Conservation (phyloP, 2,888 invertebrate genomes). For the Stenodera caucasica region DNA sequence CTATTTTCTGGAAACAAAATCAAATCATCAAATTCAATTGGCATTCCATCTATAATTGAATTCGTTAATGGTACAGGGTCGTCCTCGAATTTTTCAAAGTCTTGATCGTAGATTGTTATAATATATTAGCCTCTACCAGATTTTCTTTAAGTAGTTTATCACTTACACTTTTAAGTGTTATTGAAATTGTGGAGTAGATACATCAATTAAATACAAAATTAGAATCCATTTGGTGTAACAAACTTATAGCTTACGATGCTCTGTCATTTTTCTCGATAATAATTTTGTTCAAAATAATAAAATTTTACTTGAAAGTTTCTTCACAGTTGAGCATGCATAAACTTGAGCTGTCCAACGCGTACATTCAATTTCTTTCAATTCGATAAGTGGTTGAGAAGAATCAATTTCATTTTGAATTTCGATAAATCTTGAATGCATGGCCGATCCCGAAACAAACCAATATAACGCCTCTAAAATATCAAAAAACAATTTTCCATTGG, state of each 20-base stretch:
- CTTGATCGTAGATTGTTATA: no score
- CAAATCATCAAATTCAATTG: no score
- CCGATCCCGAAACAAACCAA: conserved; percentile 15
- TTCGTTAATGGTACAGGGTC: no score
- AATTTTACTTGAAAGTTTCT: conserved; percentile 14
- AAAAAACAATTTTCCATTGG: conserved; percentile 13
- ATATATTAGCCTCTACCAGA: no score
- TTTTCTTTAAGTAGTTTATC: conserved; percentile 19
- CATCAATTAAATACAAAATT: conserved; percentile 19
- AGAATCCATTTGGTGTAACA: conserved; percentile 19
- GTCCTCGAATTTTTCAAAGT: no score
- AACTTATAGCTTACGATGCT: conserved; percentile 15
- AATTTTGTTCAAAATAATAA: conserved; percentile 14
- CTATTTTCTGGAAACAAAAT: no score
- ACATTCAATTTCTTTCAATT: conserved; percentile 17
- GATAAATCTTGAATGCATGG: conserved; percentile 19
- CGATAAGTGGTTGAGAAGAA: conserved; percentile 8
- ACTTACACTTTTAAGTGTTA: conserved; percentile 16
- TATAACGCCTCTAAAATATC: not conserved
- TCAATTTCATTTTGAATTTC: conserved; percentile 17
- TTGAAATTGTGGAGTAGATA: conserved; percentile 11
- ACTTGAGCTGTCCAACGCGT: conserved; percentile 20
- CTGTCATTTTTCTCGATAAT: conserved; percentile 10
- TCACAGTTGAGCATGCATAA: conserved; percentile 15
- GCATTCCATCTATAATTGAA: no score